Evolutionary conservation across 2,797 vertebrate species (phyloP).

Genomic region (Eremophila alpestris): DNA sequence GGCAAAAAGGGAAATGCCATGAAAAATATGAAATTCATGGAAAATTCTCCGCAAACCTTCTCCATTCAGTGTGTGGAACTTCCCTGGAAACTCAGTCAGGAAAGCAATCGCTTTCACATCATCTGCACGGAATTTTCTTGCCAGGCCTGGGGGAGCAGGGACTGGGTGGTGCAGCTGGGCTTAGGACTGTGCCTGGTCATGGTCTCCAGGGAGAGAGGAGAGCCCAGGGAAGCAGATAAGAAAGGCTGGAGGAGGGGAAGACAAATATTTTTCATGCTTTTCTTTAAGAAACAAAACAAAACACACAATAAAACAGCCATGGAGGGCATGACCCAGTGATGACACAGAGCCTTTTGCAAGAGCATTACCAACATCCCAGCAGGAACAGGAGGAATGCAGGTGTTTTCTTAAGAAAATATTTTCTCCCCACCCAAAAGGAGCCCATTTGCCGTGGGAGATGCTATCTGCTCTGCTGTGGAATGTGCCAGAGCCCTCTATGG

Average conservation of each 20-base stretch:
- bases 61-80: rapidly evolving
- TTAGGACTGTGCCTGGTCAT: neutral
- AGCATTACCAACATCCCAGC: neutral
- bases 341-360: neutral
- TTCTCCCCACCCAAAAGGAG: neutral
- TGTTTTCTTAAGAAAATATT: conserved; percentile 1
- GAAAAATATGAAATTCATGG: neutral
- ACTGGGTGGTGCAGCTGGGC: neutral
- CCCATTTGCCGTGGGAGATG: neutral
- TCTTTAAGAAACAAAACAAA: neutral
- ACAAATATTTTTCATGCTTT: neutral
- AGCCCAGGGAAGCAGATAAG: neutral
- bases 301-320: neutral
- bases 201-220: neutral
- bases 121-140: neutral
- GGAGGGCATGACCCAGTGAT: neutral
- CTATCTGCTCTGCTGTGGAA: conserved; percentile 21
- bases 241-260: neutral
- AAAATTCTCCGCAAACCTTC: rapidly evolving
- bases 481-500: neutral
- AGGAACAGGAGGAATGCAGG: conserved; percentile 4
- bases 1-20: rapidly evolving
- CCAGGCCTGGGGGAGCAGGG: rapidly evolving
- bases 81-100: neutral
- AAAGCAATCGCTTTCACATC: neutral